Evolutionary conservation across 2,888 invertebrate species (phyloP).

Genomic region (Macrosiphum euphorbiae): DNA sequence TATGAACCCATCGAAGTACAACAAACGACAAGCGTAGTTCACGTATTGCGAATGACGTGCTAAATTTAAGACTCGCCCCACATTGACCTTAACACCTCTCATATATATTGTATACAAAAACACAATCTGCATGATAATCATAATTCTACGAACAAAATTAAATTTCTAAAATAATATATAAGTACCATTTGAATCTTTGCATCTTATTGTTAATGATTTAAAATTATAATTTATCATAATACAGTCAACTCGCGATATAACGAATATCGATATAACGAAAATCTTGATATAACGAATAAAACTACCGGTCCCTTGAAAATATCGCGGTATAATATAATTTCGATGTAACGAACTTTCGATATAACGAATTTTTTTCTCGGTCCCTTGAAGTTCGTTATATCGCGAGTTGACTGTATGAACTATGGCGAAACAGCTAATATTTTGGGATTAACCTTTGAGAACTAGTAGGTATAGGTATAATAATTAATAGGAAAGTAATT

Average conservation of each 20-base stretch:
- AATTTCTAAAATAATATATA: slow-evolving; percentile 16
- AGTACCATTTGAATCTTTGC: not conserved
- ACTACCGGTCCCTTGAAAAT: too few species aligned
- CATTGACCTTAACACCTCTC: slow-evolving; percentile 14
- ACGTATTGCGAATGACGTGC: not conserved
- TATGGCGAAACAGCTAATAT: not conserved
- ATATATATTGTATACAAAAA: not conserved
- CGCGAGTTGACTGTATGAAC: too few species aligned
- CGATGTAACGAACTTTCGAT: too few species aligned
- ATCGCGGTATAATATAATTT: too few species aligned
- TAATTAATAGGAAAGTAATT: not conserved
- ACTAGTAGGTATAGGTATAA: not conserved
- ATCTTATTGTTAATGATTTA: not conserved
- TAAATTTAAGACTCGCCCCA: not conserved
- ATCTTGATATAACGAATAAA: too few species aligned
- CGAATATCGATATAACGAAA: too few species aligned
- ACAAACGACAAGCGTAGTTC: not conserved
- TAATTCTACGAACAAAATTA: not conserved
- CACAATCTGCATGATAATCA: slow-evolving; percentile 36
- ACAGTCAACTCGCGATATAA: too few species aligned
- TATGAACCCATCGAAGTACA: not conserved
- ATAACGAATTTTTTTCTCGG: too few species aligned
- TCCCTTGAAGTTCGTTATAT: too few species aligned
- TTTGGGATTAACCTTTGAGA: not conserved
- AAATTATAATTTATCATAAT: not conserved